Conservation (phyloP, 2,113 vertebrate genomes). For the Chaenogobius annularis region DNA sequence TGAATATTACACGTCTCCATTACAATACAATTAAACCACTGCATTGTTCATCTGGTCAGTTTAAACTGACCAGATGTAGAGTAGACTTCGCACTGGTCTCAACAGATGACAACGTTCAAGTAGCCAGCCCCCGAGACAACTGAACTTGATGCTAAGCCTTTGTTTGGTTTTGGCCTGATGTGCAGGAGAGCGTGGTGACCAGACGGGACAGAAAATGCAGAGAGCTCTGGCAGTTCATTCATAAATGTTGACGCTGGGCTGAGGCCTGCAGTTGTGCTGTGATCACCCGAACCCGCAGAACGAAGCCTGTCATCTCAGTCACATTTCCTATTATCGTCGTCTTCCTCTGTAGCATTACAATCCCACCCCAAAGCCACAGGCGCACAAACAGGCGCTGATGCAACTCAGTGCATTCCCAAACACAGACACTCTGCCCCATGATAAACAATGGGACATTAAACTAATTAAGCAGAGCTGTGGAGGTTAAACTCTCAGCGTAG, state of each 20-base stretch:
- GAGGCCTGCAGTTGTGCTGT: conserved; percentile 15
- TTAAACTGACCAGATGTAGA: too few relatives aligned
- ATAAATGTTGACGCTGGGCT: conserved; percentile 11
- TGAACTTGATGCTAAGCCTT: too few relatives aligned
- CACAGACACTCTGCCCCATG: conserved; percentile 30
- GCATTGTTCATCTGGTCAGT: too few relatives aligned
- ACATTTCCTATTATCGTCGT: conserved; percentile 50
- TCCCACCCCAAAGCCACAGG: conserved; percentile 55
- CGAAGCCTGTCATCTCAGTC: conserved; percentile 28
- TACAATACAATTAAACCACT: too few relatives aligned
- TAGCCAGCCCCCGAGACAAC: too few relatives aligned
- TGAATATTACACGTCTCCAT: too few relatives aligned
- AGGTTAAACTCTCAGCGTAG: conserved; percentile 21
- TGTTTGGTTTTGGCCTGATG: too few relatives aligned
- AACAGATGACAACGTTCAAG: too few relatives aligned
- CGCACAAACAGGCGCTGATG: conserved; percentile 60
- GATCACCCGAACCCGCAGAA: conserved; percentile 50
- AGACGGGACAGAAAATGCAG: background rate
- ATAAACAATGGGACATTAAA: conserved; percentile 54
- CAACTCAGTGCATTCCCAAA: conserved; percentile 39
- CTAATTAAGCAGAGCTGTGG: conserved; percentile 53
- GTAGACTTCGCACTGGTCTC: too few relatives aligned
- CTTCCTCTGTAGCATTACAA: conserved; percentile 32
- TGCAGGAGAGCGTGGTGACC: too few relatives aligned
- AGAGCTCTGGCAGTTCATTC: background rate